Percentiles rank a stretch among this genome's conserved stretches.
These are phyloP conservation scores for Sciaenops ocellatus DNA, from an alignment of 2,797 vertebrate species.

Conservation along the genomic window DNA sequence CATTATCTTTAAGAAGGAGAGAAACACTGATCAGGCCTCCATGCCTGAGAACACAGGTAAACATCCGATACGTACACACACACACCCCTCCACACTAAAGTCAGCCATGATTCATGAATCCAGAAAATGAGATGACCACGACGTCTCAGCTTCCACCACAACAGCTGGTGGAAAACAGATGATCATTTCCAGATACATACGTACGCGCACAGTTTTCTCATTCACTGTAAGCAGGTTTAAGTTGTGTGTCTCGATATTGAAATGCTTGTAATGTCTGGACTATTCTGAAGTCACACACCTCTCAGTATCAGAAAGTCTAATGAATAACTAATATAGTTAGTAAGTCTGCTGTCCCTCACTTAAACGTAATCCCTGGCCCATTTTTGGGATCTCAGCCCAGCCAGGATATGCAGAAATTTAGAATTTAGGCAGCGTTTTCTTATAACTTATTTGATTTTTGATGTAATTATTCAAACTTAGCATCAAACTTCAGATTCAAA, in stretches of 20 bases:
- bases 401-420: no score
- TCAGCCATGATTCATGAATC: constrained; percentile 12
- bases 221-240: not conserved
- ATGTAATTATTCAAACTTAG: not conserved
- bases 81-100: not conserved
- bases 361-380: not conserved
- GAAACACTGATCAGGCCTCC: constrained; percentile 97
- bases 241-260: constrained; percentile 1
- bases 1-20: constrained; percentile 97
- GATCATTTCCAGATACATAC: constrained; percentile 20
- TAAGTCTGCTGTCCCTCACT: not conserved
- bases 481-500: not conserved
- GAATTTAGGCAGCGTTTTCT: not conserved
- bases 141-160: constrained; percentile 4
- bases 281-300: not conserved
- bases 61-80: not conserved
- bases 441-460: not conserved
- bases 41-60: constrained; percentile 99
- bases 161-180: constrained; percentile 33
- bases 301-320: not conserved
- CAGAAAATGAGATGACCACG: constrained; percentile 17
- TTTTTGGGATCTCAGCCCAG: not conserved
- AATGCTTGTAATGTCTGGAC: constrained; percentile 17
- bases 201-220: not conserved
- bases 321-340: no score